Evolutionary conservation across 2,888 invertebrate genomes (phyloP).

Genomic region (Amorpha juglandis): DNA sequence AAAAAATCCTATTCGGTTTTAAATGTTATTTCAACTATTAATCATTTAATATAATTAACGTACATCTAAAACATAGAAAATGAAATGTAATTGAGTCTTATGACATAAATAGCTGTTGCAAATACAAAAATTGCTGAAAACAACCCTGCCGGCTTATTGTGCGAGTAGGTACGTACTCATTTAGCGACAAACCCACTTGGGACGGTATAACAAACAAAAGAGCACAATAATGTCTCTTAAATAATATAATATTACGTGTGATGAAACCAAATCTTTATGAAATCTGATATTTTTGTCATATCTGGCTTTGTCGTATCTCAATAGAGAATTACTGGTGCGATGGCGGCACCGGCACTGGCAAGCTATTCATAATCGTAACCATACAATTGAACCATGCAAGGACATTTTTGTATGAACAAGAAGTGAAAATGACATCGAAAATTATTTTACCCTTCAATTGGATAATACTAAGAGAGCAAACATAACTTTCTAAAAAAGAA

Average conservation of each 20-base stretch:
- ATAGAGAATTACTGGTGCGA: constrained; percentile 65
- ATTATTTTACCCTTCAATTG: not conserved
- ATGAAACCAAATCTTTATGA: constrained; percentile 83
- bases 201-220: constrained; percentile 72
- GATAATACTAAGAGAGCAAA: no score
- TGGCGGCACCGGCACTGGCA: constrained; percentile 45
- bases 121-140: not conserved
- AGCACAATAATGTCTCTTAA: constrained; percentile 74
- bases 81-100: no score
- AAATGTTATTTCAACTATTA: no score
- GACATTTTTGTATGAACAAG: constrained; percentile 26
- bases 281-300: constrained; percentile 85
- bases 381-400: constrained; percentile 26
- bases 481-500: no score
- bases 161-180: constrained; percentile 1
- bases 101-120: not conserved
- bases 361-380: constrained; percentile 59
- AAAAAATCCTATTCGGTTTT: no score
- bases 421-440: constrained; percentile 3
- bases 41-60: no score
- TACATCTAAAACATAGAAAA: no score
- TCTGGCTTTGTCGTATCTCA: constrained; percentile 80
- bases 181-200: constrained; percentile 56
- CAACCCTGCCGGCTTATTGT: not conserved
- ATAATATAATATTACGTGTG: constrained; percentile 79